phyloP scores from a whole-genome alignment of 2,797 vertebrate species.

The Sternarchorhynchus goeldii region DNA sequence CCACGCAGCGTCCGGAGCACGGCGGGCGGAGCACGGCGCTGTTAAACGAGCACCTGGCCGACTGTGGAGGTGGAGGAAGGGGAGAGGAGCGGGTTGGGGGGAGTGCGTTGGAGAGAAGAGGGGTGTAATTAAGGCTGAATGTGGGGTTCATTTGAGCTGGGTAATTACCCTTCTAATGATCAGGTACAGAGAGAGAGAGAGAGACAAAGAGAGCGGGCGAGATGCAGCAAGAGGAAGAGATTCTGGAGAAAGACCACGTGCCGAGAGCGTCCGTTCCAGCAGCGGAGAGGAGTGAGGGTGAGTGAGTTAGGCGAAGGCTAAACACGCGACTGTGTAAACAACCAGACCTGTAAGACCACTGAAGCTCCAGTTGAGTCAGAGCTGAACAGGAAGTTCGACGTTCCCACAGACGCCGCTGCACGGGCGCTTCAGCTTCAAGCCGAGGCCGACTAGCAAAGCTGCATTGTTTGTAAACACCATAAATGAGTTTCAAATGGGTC shows the following conservation, averaged over 20 bases:
- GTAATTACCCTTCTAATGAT: conserved; percentile 71
- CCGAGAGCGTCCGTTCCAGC: not conserved
- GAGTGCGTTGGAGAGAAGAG: conserved; percentile 55
- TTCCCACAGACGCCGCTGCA: no score
- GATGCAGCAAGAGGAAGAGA: not conserved
- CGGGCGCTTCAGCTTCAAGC: no score
- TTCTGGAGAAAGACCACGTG: not conserved
- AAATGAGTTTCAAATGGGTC: no score
- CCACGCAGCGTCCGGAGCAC: conserved; percentile 8
- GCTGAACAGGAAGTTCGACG: no score
- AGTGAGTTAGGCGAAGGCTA: no score
- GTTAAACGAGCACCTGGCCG: conserved; percentile 12
- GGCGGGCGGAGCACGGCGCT: not conserved
- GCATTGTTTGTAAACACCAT: no score
- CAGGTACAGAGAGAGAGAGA: conserved; percentile 52
- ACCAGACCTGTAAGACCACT: no score
- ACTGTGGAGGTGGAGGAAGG: not conserved
- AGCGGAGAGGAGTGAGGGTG: no score
- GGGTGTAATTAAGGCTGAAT: conserved; percentile 68
- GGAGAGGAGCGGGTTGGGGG: not conserved
- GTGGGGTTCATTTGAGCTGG: conserved; percentile 60
- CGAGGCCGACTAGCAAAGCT: no score
- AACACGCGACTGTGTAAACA: no score
- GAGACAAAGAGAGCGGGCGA: not conserved
- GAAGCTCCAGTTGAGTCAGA: not conserved